phyloP scores from a whole-genome alignment of 2,113 vertebrate species.

The Dendrocopos noguchii region DNA sequence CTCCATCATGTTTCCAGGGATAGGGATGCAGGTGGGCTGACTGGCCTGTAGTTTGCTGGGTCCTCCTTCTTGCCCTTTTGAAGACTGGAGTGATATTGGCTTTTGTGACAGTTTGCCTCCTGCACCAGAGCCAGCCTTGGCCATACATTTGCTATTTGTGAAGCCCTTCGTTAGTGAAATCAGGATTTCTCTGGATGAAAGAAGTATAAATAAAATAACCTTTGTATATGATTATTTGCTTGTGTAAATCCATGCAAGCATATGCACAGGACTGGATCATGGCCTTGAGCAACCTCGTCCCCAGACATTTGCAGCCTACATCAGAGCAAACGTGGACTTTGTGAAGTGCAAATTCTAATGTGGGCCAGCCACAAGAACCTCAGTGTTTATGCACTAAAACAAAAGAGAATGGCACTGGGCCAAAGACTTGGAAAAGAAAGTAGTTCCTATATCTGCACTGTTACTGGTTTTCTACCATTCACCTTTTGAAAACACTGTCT shows the following conservation, averaged over 20 bases:
- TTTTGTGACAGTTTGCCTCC: not conserved
- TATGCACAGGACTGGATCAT: not conserved
- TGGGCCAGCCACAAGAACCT: not conserved
- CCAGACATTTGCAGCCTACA: not conserved
- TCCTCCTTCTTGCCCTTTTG: not conserved
- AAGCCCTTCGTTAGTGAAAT: not conserved
- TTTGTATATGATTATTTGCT: not conserved
- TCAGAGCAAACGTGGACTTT: not conserved
- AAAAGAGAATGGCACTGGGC: not conserved
- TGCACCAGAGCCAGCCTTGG: not conserved
- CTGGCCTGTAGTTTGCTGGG: no score
- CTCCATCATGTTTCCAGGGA: no score
- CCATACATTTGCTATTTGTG: not conserved
- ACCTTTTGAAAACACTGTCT: not conserved
- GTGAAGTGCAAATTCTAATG: not conserved
- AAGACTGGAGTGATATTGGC: no score
- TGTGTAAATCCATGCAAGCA: not conserved
- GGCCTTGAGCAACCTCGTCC: not conserved
- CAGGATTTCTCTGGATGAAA: not conserved
- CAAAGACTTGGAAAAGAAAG: not conserved
- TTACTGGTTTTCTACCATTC: not conserved
- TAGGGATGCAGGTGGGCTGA: no score
- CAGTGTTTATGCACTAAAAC: not conserved
- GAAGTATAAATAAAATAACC: not conserved
- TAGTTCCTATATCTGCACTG: fast-evolving